A percentile compares a stretch with the other conserved stretches of the same genome.
These are phyloP conservation scores for Sminthopsis crassicaudata DNA, from an alignment of 2,113 vertebrate genomes.

Conservation along the genomic window DNA sequence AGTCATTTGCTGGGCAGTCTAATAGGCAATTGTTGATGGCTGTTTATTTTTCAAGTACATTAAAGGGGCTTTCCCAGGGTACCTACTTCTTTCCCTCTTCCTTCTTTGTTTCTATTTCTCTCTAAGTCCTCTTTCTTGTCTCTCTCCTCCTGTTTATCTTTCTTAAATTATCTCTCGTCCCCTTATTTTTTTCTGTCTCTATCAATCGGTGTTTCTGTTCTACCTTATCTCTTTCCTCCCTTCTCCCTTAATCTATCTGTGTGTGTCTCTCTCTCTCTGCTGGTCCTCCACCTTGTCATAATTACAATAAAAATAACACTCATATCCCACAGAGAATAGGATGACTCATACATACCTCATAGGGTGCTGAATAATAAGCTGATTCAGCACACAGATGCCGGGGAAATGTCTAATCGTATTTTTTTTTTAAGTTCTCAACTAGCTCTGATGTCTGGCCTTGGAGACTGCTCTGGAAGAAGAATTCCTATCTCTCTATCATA, in stretches of 20 bases:
- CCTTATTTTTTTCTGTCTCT: background rate
- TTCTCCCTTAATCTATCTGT: background rate
- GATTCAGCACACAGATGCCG: background rate
- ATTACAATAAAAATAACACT: background rate
- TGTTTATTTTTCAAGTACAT: background rate
- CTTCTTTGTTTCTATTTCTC: background rate
- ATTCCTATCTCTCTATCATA: background rate
- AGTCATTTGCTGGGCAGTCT: background rate
- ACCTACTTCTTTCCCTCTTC: background rate
- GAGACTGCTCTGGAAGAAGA: background rate
- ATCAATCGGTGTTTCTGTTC: background rate
- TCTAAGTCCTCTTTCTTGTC: background rate
- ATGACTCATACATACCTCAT: background rate
- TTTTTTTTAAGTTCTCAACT: background rate
- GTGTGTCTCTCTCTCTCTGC: background rate
- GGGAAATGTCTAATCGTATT: background rate
- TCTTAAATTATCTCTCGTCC: background rate
- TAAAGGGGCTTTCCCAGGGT: background rate
- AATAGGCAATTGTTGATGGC: background rate
- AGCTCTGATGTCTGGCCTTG: background rate
- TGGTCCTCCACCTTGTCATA: background rate
- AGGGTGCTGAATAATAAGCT: background rate
- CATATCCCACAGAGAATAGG: background rate
- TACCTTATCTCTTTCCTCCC: background rate
- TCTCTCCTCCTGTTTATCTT: background rate